Evolutionary conservation across 2,797 vertebrate genomes (phyloP).

Genomic region (Heterohyrax brucei): DNA sequence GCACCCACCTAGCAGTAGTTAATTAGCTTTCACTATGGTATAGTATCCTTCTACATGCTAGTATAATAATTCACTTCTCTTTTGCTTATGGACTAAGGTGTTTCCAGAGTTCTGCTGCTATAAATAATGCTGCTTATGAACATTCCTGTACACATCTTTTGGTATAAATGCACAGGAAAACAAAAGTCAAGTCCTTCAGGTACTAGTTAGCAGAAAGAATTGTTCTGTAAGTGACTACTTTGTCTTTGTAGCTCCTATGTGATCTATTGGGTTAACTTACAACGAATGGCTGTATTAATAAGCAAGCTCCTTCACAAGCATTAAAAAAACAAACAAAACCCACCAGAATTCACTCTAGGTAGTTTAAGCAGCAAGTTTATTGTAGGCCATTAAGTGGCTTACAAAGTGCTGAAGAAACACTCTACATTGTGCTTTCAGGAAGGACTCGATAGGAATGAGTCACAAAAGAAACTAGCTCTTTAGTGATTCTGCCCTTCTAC

Average conservation of each 20-base stretch:
- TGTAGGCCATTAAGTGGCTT: not conserved
- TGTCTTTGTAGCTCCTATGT: not conserved
- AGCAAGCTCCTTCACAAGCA: conserved; percentile 57
- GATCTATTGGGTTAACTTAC: conserved; percentile 38
- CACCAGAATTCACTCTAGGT: too few species aligned
- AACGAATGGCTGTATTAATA: conserved; percentile 27
- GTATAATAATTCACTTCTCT: not conserved
- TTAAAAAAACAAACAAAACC: not conserved
- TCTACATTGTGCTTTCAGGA: not conserved
- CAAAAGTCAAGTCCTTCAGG: not conserved
- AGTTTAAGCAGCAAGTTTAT: too few species aligned
- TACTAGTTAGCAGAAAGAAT: conserved; percentile 58
- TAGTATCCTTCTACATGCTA: not conserved
- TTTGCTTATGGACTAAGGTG: not conserved
- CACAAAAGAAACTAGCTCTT: not conserved
- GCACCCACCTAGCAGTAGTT: not conserved
- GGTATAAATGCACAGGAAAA: not conserved
- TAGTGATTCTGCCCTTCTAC: not conserved
- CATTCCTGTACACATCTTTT: not conserved
- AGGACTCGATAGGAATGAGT: not conserved
- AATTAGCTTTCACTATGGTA: not conserved
- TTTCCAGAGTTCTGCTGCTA: conserved; percentile 5
- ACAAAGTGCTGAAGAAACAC: not conserved
- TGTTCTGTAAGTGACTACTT: conserved; percentile 41
- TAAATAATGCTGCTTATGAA: conserved; percentile 28